Evolutionary conservation across 2,888 invertebrate species (phyloP).

Genomic region (Epinotia brunnichana): DNA sequence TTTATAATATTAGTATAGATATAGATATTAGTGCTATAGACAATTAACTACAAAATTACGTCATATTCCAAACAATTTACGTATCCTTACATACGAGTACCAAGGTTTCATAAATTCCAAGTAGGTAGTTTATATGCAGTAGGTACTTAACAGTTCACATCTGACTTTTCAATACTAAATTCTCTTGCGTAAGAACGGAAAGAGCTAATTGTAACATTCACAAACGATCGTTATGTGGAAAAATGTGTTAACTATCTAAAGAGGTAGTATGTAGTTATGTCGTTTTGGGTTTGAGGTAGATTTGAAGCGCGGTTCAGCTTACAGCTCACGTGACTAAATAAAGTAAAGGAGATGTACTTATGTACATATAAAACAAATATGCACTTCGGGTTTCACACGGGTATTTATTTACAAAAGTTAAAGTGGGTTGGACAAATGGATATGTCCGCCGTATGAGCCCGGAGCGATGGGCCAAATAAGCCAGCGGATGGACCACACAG

Average conservation of each 20-base stretch:
- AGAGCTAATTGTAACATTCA: conserved; percentile 13
- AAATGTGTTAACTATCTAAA: background rate
- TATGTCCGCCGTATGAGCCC: too few relatives aligned
- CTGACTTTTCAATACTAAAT: background rate
- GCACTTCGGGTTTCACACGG: too few relatives aligned
- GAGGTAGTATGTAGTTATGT: background rate
- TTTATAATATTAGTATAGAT: background rate
- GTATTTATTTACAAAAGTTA: too few relatives aligned
- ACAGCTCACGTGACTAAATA: background rate
- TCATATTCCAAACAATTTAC: background rate
- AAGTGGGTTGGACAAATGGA: too few relatives aligned
- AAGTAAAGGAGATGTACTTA: too few relatives aligned
- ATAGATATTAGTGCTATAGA: background rate
- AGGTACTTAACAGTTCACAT: background rate
- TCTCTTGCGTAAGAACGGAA: conserved; percentile 14
- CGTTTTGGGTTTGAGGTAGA: background rate
- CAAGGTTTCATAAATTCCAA: background rate
- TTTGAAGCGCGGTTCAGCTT: background rate
- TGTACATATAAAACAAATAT: too few relatives aligned
- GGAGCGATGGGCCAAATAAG: background rate
- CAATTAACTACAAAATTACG: background rate
- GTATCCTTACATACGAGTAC: conserved; percentile 4
- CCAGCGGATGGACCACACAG: background rate
- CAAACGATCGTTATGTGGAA: background rate
- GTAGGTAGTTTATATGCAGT: background rate